A percentile compares a stretch with the other conserved stretches of the same genome.
Evolutionary conservation across 2,888 invertebrate species (phyloP).

Genomic region (Petrophora chlorosata): DNA sequence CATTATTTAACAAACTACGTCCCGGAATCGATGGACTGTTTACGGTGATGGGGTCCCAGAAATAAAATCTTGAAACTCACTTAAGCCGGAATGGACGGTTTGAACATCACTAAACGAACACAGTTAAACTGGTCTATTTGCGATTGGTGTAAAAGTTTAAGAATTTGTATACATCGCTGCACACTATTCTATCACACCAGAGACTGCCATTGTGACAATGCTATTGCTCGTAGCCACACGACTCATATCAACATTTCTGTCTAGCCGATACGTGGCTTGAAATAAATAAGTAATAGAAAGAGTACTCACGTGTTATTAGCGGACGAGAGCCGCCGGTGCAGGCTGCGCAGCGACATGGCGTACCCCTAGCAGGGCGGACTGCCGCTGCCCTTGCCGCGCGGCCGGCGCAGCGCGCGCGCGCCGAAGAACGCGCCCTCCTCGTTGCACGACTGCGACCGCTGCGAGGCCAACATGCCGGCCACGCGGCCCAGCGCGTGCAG

Average conservation of each 20-base stretch:
- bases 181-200: too few species aligned
- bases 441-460: slow-evolving; percentile 82
- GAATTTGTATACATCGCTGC: too few species aligned
- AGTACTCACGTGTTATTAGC: slow-evolving; percentile 83
- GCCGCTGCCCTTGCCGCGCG: slow-evolving; percentile 83
- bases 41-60: slow-evolving; percentile 13
- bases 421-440: slow-evolving; percentile 83
- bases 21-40: slow-evolving; percentile 11
- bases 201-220: too few species aligned
- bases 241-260: too few species aligned
- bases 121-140: too few species aligned
- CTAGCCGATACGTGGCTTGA: too few species aligned
- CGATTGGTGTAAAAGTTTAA: too few species aligned
- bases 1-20: slow-evolving; percentile 12
- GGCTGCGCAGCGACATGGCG: slow-evolving; percentile 87
- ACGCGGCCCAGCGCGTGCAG: slow-evolving; percentile 76
- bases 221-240: too few species aligned
- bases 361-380: slow-evolving; percentile 85
- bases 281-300: not conserved
- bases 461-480: slow-evolving; percentile 80
- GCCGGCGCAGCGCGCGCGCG: slow-evolving; percentile 81
- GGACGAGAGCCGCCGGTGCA: slow-evolving; percentile 85
- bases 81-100: too few species aligned
- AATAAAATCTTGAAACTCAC: slow-evolving; percentile 17
- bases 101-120: too few species aligned